A percentile compares a stretch with the other conserved stretches of the same genome.
phyloP scores from a whole-genome alignment of 2,888 invertebrate genomes.

The Drosophila antonietae region DNA sequence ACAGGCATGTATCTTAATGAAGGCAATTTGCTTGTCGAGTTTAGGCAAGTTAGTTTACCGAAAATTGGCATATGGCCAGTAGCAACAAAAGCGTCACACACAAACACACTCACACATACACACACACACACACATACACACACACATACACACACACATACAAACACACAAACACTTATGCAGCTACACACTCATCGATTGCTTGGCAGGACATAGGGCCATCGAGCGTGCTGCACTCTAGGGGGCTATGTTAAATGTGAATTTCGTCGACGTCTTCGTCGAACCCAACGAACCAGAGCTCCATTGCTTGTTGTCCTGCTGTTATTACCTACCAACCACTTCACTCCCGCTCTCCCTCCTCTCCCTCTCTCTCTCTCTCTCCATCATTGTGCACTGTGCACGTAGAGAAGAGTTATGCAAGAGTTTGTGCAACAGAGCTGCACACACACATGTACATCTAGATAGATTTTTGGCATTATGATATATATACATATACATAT shows the following conservation, averaged over 20 bases:
- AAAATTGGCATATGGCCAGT: slow-evolving; percentile 83
- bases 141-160: neutral
- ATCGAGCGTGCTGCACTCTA: slow-evolving; percentile 65
- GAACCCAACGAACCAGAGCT: slow-evolving; percentile 47
- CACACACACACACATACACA: neutral
- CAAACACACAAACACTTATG: slow-evolving; percentile 14
- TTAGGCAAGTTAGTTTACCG: slow-evolving; percentile 81
- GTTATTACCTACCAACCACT: slow-evolving; percentile 1
- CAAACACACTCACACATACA: slow-evolving; percentile 8
- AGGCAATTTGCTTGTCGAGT: slow-evolving; percentile 81
- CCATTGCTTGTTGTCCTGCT: slow-evolving; percentile 42
- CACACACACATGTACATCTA: slow-evolving; percentile 6
- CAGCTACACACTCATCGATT: slow-evolving; percentile 60
- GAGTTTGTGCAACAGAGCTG: slow-evolving; percentile 63
- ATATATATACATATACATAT: slow-evolving; percentile 14
- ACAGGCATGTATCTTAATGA: slow-evolving; percentile 78
- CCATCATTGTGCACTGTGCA: slow-evolving; percentile 3
- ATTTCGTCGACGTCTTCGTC: slow-evolving; percentile 62
- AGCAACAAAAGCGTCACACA: slow-evolving; percentile 66
- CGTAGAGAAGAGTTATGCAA: slow-evolving; percentile 58
- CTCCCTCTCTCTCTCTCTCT: too few species aligned
- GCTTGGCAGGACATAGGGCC: slow-evolving; percentile 53
- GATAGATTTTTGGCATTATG: slow-evolving; percentile 46
- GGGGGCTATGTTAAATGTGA: slow-evolving; percentile 62
- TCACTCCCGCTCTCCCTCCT: neutral